Evolutionary conservation across 1,140 invertebrate genomes (phyloP).

Genomic region (Gryon sp.): DNA sequence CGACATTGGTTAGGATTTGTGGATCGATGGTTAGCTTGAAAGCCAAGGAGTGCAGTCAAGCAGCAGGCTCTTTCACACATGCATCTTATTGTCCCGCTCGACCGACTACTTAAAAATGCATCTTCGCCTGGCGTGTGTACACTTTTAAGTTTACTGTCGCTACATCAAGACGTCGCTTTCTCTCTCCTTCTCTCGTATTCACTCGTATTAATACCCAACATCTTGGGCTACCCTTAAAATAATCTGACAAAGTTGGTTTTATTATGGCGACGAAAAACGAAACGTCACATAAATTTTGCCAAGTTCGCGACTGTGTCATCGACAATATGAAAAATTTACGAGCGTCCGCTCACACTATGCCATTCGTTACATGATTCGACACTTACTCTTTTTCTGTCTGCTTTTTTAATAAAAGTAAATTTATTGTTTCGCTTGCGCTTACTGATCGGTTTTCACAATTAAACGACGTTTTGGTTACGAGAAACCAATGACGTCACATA

Average conservation of each 20-base stretch:
- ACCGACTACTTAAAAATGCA: constrained; percentile 63
- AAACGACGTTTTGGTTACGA: constrained; percentile 3
- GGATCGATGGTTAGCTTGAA: constrained; percentile 53
- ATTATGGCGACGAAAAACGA: constrained; percentile 11
- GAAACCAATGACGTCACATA: constrained; percentile 7
- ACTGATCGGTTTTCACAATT: constrained; percentile 14
- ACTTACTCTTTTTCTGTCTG: neutral
- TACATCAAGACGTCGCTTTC: constrained; percentile 20
- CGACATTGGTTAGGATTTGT: constrained; percentile 51
- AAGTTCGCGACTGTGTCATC: constrained; percentile 38
- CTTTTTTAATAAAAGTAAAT: constrained; percentile 43
- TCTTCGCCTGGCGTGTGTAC: too few relatives aligned
- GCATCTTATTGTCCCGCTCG: constrained; percentile 52
- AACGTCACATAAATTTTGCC: constrained; percentile 46
- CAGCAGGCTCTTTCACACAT: constrained; percentile 41
- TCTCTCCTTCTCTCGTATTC: too few relatives aligned
- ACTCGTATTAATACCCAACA: constrained; percentile 20
- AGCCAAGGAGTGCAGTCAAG: constrained; percentile 29
- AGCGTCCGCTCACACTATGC: neutral
- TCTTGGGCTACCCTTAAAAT: constrained; percentile 1
- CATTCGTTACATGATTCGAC: constrained; percentile 13
- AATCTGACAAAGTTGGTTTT: constrained; percentile 20
- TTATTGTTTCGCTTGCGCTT: constrained; percentile 13
- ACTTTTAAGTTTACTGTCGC: constrained; percentile 39
- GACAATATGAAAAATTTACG: constrained; percentile 52